phyloP scores from a whole-genome alignment of 2,113 vertebrate species.

The Antigone vipio region DNA sequence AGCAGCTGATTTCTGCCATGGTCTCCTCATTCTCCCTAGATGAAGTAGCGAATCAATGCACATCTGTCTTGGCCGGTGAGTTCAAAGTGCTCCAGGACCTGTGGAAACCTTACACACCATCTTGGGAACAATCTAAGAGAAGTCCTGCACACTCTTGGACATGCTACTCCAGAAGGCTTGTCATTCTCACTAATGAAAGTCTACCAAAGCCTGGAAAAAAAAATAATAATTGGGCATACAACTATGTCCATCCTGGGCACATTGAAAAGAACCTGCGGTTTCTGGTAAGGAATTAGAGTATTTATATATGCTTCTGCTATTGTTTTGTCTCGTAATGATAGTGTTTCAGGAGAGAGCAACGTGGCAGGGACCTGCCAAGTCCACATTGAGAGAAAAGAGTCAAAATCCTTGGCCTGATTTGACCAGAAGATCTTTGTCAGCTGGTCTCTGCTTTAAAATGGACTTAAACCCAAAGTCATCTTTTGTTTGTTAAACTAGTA shows the following conservation, averaged over 20 bases:
- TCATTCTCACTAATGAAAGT: background rate
- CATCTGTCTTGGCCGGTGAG: background rate
- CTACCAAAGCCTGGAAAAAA: background rate
- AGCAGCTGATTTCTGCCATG: background rate
- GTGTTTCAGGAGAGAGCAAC: background rate
- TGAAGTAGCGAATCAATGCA: background rate
- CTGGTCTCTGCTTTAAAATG: background rate
- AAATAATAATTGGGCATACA: background rate
- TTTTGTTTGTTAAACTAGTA: background rate
- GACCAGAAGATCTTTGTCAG: background rate
- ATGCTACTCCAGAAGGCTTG: background rate
- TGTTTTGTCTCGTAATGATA: background rate
- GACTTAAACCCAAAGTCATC: background rate
- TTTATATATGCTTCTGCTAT: background rate
- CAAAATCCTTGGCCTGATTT: background rate
- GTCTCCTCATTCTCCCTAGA: background rate
- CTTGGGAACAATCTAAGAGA: background rate
- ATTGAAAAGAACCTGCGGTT: background rate
- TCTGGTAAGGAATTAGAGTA: background rate
- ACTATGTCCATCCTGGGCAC: background rate
- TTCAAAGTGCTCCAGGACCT: background rate
- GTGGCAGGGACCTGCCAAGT: background rate
- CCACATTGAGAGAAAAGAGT: background rate
- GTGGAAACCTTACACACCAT: background rate
- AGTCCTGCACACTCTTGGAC: background rate